Percentiles rank a stretch among this genome's conserved stretches.
phyloP scores from a whole-genome alignment of 2,113 vertebrate genomes.

The Nettapus auritus region DNA sequence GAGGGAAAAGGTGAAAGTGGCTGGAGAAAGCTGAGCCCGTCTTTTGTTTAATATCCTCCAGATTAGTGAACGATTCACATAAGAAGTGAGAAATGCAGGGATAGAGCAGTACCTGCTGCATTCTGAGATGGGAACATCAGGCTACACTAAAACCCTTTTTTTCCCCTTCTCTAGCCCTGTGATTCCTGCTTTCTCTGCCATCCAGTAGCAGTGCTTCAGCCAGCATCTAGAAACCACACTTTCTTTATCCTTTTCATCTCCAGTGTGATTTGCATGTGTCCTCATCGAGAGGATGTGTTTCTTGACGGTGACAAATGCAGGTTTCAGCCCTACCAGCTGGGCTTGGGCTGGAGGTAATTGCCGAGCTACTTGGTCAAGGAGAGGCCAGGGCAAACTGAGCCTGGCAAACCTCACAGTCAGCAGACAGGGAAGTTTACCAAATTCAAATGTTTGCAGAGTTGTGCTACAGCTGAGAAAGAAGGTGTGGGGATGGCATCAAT shows the following conservation, averaged over 20 bases:
- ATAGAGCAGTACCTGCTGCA: neutral
- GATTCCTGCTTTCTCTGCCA: rapidly evolving
- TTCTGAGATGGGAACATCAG: neutral
- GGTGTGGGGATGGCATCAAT: neutral
- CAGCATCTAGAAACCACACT: neutral
- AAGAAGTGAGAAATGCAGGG: neutral
- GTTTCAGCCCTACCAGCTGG: neutral
- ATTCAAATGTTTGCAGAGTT: neutral
- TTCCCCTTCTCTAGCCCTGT: neutral
- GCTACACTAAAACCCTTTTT: neutral
- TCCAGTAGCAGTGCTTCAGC: neutral
- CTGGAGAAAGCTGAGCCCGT: neutral
- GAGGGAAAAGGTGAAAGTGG: neutral
- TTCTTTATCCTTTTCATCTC: neutral
- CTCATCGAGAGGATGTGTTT: neutral
- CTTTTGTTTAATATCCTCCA: neutral
- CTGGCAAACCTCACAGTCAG: rapidly evolving
- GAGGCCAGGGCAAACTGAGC: neutral
- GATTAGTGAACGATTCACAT: neutral
- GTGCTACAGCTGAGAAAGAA: neutral
- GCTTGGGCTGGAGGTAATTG: neutral
- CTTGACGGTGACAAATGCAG: neutral
- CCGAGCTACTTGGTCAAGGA: neutral
- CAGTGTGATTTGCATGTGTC: neutral
- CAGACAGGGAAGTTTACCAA: no score